These are phyloP conservation scores for Propithecus coquereli DNA, from an alignment of 2,113 vertebrate species.

Conservation along the genomic window DNA sequence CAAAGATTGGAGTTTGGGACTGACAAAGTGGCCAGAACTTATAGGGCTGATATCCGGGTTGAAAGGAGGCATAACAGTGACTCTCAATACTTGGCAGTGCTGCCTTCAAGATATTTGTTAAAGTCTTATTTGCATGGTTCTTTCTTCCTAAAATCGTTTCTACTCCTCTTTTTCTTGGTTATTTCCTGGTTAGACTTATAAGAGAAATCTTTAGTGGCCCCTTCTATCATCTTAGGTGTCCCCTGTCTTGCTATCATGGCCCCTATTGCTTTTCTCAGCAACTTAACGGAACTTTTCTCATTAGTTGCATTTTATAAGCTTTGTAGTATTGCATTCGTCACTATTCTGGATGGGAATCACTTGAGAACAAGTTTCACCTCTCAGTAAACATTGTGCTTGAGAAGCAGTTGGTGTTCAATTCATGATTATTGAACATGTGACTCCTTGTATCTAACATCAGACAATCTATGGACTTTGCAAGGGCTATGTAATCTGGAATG, in stretches of 20 bases:
- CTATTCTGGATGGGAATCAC: not conserved
- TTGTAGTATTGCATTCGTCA: not conserved
- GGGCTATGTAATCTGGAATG: not conserved
- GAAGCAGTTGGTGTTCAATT: not conserved
- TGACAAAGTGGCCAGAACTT: not conserved
- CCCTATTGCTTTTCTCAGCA: not conserved
- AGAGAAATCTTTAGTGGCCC: not conserved
- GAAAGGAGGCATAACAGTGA: not conserved
- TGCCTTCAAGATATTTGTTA: not conserved
- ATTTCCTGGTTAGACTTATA: not conserved
- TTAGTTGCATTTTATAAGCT: not conserved
- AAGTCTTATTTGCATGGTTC: not conserved
- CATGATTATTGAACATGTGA: not conserved
- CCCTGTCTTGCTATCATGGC: not conserved
- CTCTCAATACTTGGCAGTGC: not conserved
- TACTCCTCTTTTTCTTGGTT: not conserved
- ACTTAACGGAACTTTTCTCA: not conserved
- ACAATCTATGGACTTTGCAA: not conserved
- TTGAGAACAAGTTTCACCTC: not conserved
- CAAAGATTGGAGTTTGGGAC: not conserved
- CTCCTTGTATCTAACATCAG: not conserved
- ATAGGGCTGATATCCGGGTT: not conserved
- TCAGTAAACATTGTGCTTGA: not conserved
- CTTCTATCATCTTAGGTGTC: not conserved
- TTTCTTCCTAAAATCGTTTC: not conserved